Base-by-base conservation (phyloP, 23 tunicate species). In the Ciona savignyi region DNA sequence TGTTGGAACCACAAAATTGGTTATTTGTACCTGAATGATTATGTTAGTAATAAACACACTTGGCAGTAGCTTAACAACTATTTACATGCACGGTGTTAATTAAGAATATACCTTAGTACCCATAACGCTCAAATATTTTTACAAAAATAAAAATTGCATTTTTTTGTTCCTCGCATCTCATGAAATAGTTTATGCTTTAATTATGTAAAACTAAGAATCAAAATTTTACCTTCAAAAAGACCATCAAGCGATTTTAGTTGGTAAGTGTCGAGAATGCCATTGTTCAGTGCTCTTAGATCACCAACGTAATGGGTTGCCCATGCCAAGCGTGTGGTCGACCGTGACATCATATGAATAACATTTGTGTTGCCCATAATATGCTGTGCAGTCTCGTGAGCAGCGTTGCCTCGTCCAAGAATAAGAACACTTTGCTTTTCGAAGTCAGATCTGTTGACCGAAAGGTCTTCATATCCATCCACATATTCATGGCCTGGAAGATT, bases 391-490 rank as follows among this genome's bases (percentile, higher is more conserved):
- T 75, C 79, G 29, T 51, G 61, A 26, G 72, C 79, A 6, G 79
- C 30, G 42, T 75, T 75, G 27, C 79, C 79, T 25, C 23, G 72
- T 15, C 79, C 79, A 0, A 75, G 33, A 9, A 75, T 75, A 9
- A 75, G 74, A 63, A 75, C 79, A 49, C 33, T 33, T 75, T 75
- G 62, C n/a, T 60, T 69, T 64, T 63, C 79, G 72, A 23, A 75
- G 23, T 64, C 74, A 22, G 62, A 28, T 11, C 27, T 22, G 33
- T 75, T 69, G 0, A 63, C 20, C 19, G 32, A 28, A 21, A 75
- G 74, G 27, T 75, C 73, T 30, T 75, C 71, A 32, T 75, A 75
- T 0, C 79, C 79, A 64, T 22, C 29, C 26, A 63, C 34, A 23
- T 42, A 42, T 24, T 72, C 28, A 24, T 64, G 28, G 4, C 68